These are phyloP conservation scores for Masticophis lateralis DNA, from an alignment of 2,797 vertebrate genomes.

Conservation along the genomic window DNA sequence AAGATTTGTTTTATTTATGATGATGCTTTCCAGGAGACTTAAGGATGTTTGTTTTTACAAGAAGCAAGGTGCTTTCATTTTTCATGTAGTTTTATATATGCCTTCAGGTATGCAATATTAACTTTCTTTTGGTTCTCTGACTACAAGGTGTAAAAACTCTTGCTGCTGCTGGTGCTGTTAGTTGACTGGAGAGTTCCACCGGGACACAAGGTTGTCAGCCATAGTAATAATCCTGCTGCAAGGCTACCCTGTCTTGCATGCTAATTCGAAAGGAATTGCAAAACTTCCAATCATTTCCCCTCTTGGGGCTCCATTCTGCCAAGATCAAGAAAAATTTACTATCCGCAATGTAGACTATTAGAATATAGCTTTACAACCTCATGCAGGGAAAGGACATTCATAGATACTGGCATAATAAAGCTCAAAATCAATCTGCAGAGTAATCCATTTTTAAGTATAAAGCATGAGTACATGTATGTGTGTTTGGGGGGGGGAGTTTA, in stretches of 20 bases:
- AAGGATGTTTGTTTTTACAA: neutral
- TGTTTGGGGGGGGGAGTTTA: neutral
- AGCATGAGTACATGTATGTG: neutral
- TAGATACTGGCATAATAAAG: neutral
- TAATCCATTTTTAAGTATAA: neutral
- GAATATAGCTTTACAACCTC: neutral
- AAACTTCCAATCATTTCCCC: constrained; percentile 29
- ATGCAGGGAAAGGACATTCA: neutral
- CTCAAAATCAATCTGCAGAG: constrained; percentile 13
- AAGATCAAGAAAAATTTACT: constrained; percentile 20
- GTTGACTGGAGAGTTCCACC: constrained; percentile 20
- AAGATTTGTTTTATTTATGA: constrained; percentile 1
- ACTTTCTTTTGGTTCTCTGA: neutral
- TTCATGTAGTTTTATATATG: neutral
- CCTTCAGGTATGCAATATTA: constrained; percentile 16
- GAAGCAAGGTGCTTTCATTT: neutral
- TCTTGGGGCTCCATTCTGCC: constrained; percentile 17
- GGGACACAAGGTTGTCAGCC: constrained; percentile 24
- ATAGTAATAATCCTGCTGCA: constrained; percentile 32
- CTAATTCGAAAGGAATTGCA: constrained; percentile 25
- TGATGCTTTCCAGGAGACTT: neutral
- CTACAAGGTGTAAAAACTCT: constrained; percentile 16
- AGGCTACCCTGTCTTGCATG: constrained; percentile 26
- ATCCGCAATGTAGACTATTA: neutral
- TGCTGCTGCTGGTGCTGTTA: neutral